phyloP scores from a whole-genome alignment of 1,140 invertebrate genomes.

The Gyrodactylus bullatarudis region DNA sequence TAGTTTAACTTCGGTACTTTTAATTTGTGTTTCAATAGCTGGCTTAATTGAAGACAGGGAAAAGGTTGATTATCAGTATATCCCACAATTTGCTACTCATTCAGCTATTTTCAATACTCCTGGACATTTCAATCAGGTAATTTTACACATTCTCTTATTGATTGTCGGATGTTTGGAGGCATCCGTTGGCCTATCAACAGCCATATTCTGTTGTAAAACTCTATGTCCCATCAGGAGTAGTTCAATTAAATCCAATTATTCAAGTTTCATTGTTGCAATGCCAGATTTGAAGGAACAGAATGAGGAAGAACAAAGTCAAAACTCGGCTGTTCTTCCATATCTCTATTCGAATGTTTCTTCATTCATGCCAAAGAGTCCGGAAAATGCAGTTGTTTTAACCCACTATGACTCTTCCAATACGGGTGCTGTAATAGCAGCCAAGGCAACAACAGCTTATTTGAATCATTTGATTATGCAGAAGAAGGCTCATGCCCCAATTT shows the following conservation, averaged over 20 bases:
- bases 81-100: background rate
- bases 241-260: background rate
- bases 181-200: background rate
- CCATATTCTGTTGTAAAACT: background rate
- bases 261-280: background rate
- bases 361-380: background rate
- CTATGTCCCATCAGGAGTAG: background rate
- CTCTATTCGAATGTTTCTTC: background rate
- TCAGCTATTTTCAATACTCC: background rate
- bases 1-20: background rate
- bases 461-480: background rate
- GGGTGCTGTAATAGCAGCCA: background rate
- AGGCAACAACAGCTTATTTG: background rate
- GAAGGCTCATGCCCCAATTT: too few species aligned
- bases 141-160: background rate
- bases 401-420: background rate
- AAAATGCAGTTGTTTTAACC: background rate
- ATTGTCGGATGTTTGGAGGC: constrained; percentile 3
- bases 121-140: background rate
- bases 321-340: background rate
- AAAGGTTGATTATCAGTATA: background rate
- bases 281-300: background rate
- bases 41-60: background rate
- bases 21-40: background rate
- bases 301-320: background rate